phyloP scores from a whole-genome alignment of 1,140 invertebrate genomes.

The Zophobas morio region DNA sequence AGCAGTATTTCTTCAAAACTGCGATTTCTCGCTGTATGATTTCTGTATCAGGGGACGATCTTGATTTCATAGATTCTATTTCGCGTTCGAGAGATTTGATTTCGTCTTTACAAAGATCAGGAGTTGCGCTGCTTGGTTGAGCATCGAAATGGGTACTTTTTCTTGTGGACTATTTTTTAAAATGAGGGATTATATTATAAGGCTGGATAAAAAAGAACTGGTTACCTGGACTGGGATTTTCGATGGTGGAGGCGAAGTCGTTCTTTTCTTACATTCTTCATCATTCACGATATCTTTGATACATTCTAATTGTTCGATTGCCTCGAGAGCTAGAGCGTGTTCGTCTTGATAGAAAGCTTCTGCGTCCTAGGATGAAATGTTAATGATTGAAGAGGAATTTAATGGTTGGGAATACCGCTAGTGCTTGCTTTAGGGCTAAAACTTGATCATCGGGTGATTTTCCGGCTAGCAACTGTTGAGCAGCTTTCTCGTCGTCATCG shows the following conservation, averaged over 20 bases:
- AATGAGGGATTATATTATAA: too few species aligned
- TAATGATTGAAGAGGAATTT: slow-evolving; percentile 3
- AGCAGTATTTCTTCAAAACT: slow-evolving; percentile 59
- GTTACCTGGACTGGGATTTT: neutral
- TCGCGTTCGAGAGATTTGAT: slow-evolving; percentile 57
- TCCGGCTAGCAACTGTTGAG: slow-evolving; percentile 11
- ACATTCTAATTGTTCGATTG: slow-evolving; percentile 59
- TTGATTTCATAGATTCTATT: slow-evolving; percentile 53
- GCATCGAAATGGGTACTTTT: too few species aligned
- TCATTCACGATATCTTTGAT: slow-evolving; percentile 58
- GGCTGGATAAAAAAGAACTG: neutral
- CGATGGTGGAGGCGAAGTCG: slow-evolving; percentile 53
- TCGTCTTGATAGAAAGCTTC: slow-evolving; percentile 58
- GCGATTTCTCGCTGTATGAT: slow-evolving; percentile 59
- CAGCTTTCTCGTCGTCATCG: slow-evolving; percentile 18
- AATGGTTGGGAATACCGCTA: neutral
- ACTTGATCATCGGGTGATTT: slow-evolving; percentile 28
- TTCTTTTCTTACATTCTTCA: slow-evolving; percentile 53
- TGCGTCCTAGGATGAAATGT: slow-evolving; percentile 16
- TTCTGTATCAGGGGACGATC: slow-evolving; percentile 55
- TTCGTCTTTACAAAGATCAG: slow-evolving; percentile 53
- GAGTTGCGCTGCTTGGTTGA: neutral
- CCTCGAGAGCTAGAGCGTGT: slow-evolving; percentile 54
- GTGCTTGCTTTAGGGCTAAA: slow-evolving; percentile 2
- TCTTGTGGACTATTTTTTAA: too few species aligned